Evolutionary conservation across 2,797 vertebrate species (phyloP).

Genomic region (Enteromius anoplus): DNA sequence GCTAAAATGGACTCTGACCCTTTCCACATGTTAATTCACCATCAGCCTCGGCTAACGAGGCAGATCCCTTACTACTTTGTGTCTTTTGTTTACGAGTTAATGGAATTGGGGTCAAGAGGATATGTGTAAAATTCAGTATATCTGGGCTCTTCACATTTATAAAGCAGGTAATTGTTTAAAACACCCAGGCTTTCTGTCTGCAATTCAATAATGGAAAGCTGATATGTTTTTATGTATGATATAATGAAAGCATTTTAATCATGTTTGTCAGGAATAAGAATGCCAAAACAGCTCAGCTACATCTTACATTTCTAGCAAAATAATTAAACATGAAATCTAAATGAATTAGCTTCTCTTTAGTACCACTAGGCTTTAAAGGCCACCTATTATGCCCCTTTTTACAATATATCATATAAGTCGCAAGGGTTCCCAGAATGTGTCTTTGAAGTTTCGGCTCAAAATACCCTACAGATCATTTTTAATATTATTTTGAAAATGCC

Average conservation of each 20-base stretch:
- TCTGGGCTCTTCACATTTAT: slow-evolving; percentile 67
- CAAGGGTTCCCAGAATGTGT: not conserved
- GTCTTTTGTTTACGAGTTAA: slow-evolving; percentile 78
- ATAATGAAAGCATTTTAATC: slow-evolving; percentile 34
- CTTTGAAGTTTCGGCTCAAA: not conserved
- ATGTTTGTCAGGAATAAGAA: slow-evolving; percentile 8
- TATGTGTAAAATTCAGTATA: slow-evolving; percentile 67
- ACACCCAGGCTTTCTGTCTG: slow-evolving; percentile 57
- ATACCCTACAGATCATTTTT: not conserved
- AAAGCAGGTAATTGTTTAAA: slow-evolving; percentile 77
- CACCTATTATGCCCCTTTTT: not conserved
- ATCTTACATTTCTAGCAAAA: slow-evolving; percentile 36
- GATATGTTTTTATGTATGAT: slow-evolving; percentile 34
- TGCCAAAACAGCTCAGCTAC: slow-evolving; percentile 25
- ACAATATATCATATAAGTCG: not conserved
- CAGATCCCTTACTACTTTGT: slow-evolving; percentile 74
- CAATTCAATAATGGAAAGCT: slow-evolving; percentile 40
- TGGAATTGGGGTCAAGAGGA: slow-evolving; percentile 81
- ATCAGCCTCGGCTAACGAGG: slow-evolving; percentile 73
- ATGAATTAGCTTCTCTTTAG: slow-evolving; percentile 36
- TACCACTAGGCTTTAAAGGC: not conserved
- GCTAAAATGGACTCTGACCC: slow-evolving; percentile 82
- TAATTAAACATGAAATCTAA: slow-evolving; percentile 7
- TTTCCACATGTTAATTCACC: slow-evolving; percentile 76
- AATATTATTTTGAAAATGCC: not conserved